These are phyloP conservation scores for Alosa sapidissima DNA, from an alignment of 2,797 vertebrate genomes.

Conservation along the genomic window DNA sequence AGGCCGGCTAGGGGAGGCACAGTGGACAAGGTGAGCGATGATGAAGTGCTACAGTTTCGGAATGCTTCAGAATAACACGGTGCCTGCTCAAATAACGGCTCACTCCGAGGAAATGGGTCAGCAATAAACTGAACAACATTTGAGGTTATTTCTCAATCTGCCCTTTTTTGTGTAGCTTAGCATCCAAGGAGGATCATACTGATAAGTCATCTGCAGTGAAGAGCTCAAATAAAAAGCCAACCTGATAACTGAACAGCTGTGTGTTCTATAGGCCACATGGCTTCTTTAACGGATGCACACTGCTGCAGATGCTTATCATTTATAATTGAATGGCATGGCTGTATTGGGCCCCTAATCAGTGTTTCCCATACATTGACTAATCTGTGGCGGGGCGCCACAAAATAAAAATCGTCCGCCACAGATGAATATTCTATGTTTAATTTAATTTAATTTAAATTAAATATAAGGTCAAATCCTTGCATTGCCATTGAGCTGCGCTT, in stretches of 20 bases:
- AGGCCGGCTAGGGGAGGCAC: not conserved
- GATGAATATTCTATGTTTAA: too few species aligned
- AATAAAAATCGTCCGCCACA: too few species aligned
- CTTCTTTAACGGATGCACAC: not conserved
- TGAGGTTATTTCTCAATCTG: not conserved
- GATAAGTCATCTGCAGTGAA: not conserved
- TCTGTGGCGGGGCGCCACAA: too few species aligned
- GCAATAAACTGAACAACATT: not conserved
- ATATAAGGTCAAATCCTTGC: too few species aligned
- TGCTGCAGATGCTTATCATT: not conserved
- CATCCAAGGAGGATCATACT: not conserved
- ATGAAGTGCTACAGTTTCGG: not conserved
- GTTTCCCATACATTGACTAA: too few species aligned
- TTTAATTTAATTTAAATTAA: too few species aligned
- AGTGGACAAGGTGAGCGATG: not conserved
- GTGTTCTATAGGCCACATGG: not conserved
- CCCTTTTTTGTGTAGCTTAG: not conserved
- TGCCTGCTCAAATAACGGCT: not conserved
- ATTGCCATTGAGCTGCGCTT: too few species aligned
- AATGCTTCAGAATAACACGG: not conserved
- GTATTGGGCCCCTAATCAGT: not conserved
- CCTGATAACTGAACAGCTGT: not conserved
- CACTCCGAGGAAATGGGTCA: not conserved
- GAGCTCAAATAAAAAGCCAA: not conserved
- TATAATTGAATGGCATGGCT: conserved; percentile 19